Conservation (phyloP, 2,113 vertebrate species). For the Mesoclemmys tuberculata region DNA sequence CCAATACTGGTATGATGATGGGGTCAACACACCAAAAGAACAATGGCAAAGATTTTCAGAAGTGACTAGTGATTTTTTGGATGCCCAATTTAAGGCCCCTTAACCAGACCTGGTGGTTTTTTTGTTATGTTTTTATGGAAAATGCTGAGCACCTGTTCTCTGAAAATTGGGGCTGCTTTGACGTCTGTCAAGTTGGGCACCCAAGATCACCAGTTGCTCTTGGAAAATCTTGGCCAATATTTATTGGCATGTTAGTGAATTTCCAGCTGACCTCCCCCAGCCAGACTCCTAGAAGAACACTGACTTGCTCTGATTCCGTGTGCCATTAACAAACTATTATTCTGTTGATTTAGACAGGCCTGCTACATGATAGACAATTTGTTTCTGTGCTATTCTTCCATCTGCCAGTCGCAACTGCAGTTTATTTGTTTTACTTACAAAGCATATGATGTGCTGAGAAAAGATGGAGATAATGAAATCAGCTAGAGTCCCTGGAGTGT, state of each 20-base stretch:
- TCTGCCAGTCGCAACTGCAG: neutral
- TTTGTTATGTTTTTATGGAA: neutral
- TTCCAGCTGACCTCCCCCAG: neutral
- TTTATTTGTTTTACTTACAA: neutral
- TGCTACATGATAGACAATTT: neutral
- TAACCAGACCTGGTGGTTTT: neutral
- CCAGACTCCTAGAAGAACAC: neutral
- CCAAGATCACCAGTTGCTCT: neutral
- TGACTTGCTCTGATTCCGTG: neutral
- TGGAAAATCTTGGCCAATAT: neutral
- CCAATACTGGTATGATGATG: neutral
- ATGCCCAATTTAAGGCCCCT: too few relatives aligned
- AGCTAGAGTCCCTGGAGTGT: neutral
- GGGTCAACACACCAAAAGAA: too few relatives aligned
- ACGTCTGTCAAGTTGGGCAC: neutral
- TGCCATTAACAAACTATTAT: neutral
- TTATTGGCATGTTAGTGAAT: neutral
- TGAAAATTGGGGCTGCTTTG: neutral
- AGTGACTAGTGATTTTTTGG: neutral
- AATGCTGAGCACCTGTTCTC: neutral
- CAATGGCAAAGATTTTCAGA: neutral
- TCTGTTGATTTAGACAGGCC: neutral
- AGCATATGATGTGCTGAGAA: neutral
- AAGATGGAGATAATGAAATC: slow-evolving; percentile 11
- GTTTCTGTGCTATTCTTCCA: neutral